Percentiles rank a stretch among this genome's conserved stretches.
Conservation (phyloP, 1,140 invertebrate genomes). For the Coptotermes formosanus region DNA sequence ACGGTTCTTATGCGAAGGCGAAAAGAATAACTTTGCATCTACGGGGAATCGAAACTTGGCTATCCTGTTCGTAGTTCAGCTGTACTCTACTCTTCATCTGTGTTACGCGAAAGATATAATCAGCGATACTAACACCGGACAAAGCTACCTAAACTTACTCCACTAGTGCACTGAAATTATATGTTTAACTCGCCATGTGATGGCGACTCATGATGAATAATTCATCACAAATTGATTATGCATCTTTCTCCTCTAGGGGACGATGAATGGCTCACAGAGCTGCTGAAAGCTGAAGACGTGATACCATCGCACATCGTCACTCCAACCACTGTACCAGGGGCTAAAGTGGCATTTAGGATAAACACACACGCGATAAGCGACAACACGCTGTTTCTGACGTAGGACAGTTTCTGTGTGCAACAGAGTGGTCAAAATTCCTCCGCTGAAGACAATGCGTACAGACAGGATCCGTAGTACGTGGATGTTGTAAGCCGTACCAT, state of each 20-base stretch:
- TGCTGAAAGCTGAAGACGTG: not conserved
- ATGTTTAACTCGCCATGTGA: not conserved
- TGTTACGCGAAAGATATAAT: no score
- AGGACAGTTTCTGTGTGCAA: not conserved
- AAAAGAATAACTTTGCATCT: no score
- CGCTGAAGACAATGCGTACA: no score
- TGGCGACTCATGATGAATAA: not conserved
- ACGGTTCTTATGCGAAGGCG: no score
- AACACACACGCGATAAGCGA: not conserved
- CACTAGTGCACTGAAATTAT: not conserved
- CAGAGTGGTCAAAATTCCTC: no score
- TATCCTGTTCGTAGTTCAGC: no score
- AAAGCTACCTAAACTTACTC: not conserved
- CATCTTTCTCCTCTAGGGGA: constrained; percentile 5
- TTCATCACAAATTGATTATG: constrained; percentile 17
- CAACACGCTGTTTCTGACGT: not conserved
- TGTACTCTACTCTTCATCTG: no score
- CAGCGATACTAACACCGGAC: no score
- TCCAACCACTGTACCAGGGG: not conserved
- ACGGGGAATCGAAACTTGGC: no score
- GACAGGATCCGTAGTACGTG: no score
- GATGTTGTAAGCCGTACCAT: no score
- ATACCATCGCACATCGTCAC: not conserved
- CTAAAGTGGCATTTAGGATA: constrained; percentile 8
- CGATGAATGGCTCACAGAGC: not conserved